phyloP scores from a whole-genome alignment of 2,113 vertebrate genomes.

The Peucedramus taeniatus region DNA sequence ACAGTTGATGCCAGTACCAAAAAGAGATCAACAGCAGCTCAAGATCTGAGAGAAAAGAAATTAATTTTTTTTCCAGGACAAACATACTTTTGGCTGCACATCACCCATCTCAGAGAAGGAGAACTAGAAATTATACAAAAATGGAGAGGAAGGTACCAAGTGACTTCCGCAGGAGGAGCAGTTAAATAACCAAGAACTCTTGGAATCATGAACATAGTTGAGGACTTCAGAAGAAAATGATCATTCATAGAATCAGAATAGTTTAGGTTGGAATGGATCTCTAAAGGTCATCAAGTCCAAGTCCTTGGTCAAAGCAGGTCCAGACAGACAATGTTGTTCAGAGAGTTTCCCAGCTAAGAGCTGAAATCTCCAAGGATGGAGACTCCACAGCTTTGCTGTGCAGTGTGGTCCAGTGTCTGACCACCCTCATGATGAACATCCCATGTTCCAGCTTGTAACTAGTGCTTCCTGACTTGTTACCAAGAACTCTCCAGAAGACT shows the following conservation, averaged over 20 bases:
- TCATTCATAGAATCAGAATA: not conserved
- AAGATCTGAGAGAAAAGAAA: not conserved
- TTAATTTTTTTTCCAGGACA: not conserved
- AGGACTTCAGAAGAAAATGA: not conserved
- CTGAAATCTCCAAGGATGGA: not conserved
- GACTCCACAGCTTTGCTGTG: accelerated
- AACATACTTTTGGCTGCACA: not conserved
- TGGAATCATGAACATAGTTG: not conserved
- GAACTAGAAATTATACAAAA: not conserved
- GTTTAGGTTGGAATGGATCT: not conserved
- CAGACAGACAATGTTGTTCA: not conserved
- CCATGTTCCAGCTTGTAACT: not conserved
- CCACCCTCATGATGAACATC: not conserved
- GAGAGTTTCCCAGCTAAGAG: not conserved
- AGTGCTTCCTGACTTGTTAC: not conserved
- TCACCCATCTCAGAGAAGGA: not conserved
- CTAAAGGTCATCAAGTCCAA: not conserved
- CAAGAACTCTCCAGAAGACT: not conserved
- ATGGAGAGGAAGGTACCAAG: not conserved
- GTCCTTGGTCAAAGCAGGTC: not conserved
- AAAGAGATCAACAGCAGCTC: not conserved
- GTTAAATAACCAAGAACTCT: not conserved
- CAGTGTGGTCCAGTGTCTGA: accelerated
- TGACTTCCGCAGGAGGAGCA: not conserved
- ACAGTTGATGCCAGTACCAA: not conserved